A percentile compares a stretch with the other conserved stretches of the same genome.
Evolutionary conservation across 1,140 invertebrate genomes (phyloP).

Genomic region (Hyphantria cunea): DNA sequence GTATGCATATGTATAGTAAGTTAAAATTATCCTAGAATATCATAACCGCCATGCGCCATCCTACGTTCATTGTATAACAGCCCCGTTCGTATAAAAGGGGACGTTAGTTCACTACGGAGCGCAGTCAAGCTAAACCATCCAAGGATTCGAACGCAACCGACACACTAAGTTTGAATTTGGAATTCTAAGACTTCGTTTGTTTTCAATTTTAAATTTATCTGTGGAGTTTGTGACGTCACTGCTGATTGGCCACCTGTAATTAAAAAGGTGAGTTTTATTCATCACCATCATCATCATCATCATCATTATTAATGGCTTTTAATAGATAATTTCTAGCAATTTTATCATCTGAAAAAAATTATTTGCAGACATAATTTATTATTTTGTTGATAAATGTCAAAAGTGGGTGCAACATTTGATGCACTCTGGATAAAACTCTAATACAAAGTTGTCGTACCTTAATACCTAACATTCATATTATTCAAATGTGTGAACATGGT

Average conservation of each 20-base stretch:
- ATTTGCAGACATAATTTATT: too few species aligned
- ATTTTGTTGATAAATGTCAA: too few species aligned
- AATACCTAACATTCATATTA: too few species aligned
- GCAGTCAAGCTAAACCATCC: slow-evolving; percentile 18
- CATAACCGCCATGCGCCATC: not conserved
- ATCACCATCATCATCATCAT: too few species aligned
- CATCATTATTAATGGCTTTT: too few species aligned
- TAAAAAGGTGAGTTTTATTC: slow-evolving; percentile 20
- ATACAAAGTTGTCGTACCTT: too few species aligned
- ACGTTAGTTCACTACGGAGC: not conserved
- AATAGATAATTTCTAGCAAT: too few species aligned
- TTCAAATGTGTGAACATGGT: too few species aligned
- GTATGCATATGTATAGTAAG: too few species aligned
- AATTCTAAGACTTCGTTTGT: slow-evolving; percentile 7
- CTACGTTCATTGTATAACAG: slow-evolving; percentile 20
- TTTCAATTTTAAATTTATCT: slow-evolving; percentile 21
- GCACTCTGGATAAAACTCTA: too few species aligned
- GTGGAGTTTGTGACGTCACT: slow-evolving; percentile 18
- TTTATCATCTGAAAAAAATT: too few species aligned
- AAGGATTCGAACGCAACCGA: slow-evolving; percentile 6
- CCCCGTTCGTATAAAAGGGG: slow-evolving; percentile 21
- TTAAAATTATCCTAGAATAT: not conserved
- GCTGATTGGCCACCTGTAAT: slow-evolving; percentile 15
- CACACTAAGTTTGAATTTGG: slow-evolving; percentile 5
- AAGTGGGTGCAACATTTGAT: too few species aligned